Conservation (phyloP, 2,888 invertebrate genomes). For the Dendrolimus houi region DNA sequence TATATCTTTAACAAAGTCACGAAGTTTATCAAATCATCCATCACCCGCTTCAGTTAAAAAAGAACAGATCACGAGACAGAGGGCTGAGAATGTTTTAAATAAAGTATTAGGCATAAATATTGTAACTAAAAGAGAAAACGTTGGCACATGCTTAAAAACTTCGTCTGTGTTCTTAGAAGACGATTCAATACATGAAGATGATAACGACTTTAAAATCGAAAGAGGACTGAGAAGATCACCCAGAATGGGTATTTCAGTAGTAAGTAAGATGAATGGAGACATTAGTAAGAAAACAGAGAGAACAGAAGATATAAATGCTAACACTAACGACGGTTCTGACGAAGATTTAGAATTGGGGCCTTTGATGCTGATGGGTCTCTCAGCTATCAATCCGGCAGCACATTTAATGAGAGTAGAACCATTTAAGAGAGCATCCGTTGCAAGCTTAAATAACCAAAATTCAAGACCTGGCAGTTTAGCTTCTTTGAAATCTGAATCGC, state of each 20-base stretch:
- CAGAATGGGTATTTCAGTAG: conserved; percentile 64
- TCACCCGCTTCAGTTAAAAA: conserved; percentile 55
- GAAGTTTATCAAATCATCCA: conserved; percentile 41
- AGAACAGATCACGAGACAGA: conserved; percentile 64
- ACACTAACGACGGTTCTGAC: conserved; percentile 55
- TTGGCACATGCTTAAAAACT: conserved; percentile 59
- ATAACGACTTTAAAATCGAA: conserved; percentile 57
- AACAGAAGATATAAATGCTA: conserved; percentile 51
- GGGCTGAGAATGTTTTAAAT: conserved; percentile 65
- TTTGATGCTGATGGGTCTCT: conserved; percentile 80
- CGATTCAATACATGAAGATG: conserved; percentile 58
- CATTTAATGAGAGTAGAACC: conserved; percentile 78
- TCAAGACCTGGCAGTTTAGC: conserved; percentile 67
- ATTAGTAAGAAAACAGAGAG: conserved; percentile 59
- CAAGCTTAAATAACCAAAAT: conserved; percentile 39
- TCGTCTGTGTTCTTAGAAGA: conserved; percentile 67
- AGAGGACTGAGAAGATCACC: conserved; percentile 61
- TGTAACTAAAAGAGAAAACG: conserved; percentile 57
- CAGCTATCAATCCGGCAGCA: conserved; percentile 78
- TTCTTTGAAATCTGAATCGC: conserved; percentile 55
- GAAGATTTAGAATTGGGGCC: conserved; percentile 80
- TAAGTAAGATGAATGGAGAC: conserved; percentile 70
- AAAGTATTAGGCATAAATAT: conserved; percentile 70
- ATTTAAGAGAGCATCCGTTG: conserved; percentile 50
- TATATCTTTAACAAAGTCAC: conserved; percentile 60